Conservation (phyloP, 2,113 vertebrate species). For the Ia io region DNA sequence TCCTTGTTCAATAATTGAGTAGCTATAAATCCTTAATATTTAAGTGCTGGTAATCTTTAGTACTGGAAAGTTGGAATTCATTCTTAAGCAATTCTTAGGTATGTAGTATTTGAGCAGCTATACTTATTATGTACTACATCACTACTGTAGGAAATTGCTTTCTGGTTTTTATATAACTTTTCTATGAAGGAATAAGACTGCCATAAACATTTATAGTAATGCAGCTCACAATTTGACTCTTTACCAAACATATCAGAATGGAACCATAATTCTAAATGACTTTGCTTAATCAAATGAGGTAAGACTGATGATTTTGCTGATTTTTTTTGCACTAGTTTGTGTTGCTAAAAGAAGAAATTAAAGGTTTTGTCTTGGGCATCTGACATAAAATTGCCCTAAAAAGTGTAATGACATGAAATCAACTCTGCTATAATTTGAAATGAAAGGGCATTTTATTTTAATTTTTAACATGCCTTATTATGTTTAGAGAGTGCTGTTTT, state of each 20-base stretch:
- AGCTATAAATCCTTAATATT: neutral
- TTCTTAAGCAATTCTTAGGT: neutral
- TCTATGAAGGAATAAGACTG: neutral
- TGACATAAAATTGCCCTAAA: neutral
- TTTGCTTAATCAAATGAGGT: neutral
- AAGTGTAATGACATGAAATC: neutral
- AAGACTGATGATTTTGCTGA: neutral
- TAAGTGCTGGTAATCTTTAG: neutral
- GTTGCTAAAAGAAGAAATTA: neutral
- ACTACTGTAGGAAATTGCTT: neutral
- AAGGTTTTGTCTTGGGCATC: neutral
- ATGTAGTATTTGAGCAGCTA: neutral
- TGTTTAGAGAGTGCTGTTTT: neutral
- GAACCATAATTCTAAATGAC: neutral
- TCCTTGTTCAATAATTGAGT: constrained; percentile 29
- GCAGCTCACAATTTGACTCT: neutral
- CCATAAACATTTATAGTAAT: neutral
- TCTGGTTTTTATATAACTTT: neutral
- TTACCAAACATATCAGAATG: neutral
- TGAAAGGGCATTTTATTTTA: neutral
- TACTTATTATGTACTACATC: neutral
- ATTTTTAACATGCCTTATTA: neutral
- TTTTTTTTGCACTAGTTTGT: neutral
- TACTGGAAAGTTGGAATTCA: neutral
- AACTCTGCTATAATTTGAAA: neutral